phyloP scores from a whole-genome alignment of 2,113 vertebrate species.

The Tautogolabrus adspersus region DNA sequence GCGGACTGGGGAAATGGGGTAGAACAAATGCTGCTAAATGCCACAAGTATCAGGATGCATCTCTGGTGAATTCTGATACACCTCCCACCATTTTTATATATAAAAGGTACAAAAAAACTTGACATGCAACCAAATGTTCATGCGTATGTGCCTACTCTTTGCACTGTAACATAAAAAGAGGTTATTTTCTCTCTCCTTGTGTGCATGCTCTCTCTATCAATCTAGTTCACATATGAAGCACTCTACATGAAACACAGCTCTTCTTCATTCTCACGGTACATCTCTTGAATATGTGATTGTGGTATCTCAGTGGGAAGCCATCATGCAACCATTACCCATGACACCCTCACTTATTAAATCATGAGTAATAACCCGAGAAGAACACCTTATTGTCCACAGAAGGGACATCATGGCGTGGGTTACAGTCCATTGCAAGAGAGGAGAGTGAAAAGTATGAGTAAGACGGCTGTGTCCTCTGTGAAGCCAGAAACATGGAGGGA shows the following conservation, averaged over 20 bases:
- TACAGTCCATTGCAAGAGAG: background rate
- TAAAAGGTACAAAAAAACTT: slow-evolving; percentile 9
- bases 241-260: background rate
- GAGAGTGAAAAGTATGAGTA: slow-evolving; percentile 14
- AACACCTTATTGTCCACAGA: slow-evolving; percentile 44
- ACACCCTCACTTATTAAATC: slow-evolving; percentile 19
- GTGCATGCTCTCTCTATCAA: background rate
- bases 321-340: slow-evolving; percentile 15
- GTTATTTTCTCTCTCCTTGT: background rate
- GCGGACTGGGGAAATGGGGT: slow-evolving; percentile 31
- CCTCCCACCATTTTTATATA: slow-evolving; percentile 9
- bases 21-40: slow-evolving; percentile 60
- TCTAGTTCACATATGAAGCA: background rate
- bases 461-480: slow-evolving; percentile 8
- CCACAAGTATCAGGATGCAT: slow-evolving; percentile 48
- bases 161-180: background rate
- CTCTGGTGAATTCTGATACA: slow-evolving; percentile 26
- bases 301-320: slow-evolving; percentile 4
- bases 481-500: slow-evolving; percentile 10
- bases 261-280: slow-evolving; percentile 1
- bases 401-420: slow-evolving; percentile 27
- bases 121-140: background rate
- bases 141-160: background rate
- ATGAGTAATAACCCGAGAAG: slow-evolving; percentile 41
- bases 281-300: slow-evolving; percentile 6